Percentiles rank a stretch among this genome's conserved stretches.
Evolutionary conservation across 2,113 vertebrate species (phyloP).

Genomic region (Pteropus alecto): DNA sequence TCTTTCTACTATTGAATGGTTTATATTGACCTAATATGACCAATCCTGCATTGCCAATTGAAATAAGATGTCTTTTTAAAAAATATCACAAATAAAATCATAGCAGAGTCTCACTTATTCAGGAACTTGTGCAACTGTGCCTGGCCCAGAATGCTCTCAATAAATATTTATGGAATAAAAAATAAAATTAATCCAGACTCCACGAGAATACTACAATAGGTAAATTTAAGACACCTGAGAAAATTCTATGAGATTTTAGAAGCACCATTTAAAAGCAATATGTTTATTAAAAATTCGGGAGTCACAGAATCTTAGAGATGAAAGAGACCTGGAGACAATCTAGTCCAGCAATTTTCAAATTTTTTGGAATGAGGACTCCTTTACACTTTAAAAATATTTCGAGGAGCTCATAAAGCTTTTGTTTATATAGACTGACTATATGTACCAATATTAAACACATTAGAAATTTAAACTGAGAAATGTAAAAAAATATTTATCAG

Average conservation of each 20-base stretch:
- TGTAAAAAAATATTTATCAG: background rate
- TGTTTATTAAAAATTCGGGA: background rate
- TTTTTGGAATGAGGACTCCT: background rate
- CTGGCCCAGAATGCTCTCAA: background rate
- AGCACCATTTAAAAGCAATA: background rate
- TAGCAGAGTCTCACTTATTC: background rate
- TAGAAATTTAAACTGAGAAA: constrained; percentile 44
- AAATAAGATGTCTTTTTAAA: background rate
- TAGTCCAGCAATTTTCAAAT: background rate
- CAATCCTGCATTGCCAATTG: background rate
- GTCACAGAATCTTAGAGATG: background rate
- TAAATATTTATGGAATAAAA: background rate
- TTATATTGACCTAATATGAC: background rate
- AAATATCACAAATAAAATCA: constrained; percentile 5
- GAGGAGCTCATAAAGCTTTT: background rate
- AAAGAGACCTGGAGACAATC: background rate
- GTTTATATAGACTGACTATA: background rate
- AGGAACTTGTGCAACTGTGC: constrained; percentile 2
- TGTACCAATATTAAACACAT: background rate
- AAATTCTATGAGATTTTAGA: background rate
- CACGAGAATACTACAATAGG: background rate
- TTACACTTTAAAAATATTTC: background rate
- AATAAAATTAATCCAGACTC: constrained; percentile 25
- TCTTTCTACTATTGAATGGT: constrained; percentile 13
- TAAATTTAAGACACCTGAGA: background rate